A percentile compares a stretch with the other conserved stretches of the same genome.
Evolutionary conservation across 2,888 invertebrate species (phyloP).

Genomic region (Chironomus tentans): DNA sequence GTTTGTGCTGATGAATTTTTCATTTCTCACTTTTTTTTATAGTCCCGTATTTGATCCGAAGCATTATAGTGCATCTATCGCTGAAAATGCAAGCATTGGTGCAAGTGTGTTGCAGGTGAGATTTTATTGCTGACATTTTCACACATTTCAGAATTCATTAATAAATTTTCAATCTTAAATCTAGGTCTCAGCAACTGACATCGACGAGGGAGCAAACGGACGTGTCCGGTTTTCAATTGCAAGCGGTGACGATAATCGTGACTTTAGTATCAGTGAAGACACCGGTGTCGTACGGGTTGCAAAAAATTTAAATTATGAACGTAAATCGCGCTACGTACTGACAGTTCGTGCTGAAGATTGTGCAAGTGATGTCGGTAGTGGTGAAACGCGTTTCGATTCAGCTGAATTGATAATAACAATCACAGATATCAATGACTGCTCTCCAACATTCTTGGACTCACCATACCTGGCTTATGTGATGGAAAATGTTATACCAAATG

Average conservation of each 20-base stretch:
- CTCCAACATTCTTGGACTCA: conserved; percentile 87
- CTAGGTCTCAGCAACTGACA: conserved; percentile 79
- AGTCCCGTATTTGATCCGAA: conserved; percentile 81
- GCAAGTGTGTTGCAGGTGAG: conserved; percentile 75
- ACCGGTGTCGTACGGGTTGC: conserved; percentile 84
- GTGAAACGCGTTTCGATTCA: conserved; percentile 56
- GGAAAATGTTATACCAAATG: conserved; percentile 80
- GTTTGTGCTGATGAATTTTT: neutral
- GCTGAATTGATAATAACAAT: conserved; percentile 76
- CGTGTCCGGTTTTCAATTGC: conserved; percentile 83
- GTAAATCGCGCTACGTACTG: conserved; percentile 73
- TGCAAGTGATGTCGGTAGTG: conserved; percentile 56
- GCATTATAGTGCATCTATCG: conserved; percentile 81
- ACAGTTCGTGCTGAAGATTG: conserved; percentile 84
- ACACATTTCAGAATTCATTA: neutral
- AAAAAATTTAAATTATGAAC: conserved; percentile 87
- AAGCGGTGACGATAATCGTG: conserved; percentile 80
- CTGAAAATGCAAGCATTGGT: conserved; percentile 90
- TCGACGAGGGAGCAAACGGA: conserved; percentile 83
- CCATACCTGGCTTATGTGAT: conserved; percentile 88
- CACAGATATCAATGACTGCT: conserved; percentile 88
- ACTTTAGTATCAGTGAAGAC: conserved; percentile 86
- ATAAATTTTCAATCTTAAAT: neutral
- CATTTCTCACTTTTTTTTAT: conserved; percentile 22
- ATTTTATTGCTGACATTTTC: neutral